Conservation (phyloP, 2,888 invertebrate species). For the Tubulanus polymorphus region DNA sequence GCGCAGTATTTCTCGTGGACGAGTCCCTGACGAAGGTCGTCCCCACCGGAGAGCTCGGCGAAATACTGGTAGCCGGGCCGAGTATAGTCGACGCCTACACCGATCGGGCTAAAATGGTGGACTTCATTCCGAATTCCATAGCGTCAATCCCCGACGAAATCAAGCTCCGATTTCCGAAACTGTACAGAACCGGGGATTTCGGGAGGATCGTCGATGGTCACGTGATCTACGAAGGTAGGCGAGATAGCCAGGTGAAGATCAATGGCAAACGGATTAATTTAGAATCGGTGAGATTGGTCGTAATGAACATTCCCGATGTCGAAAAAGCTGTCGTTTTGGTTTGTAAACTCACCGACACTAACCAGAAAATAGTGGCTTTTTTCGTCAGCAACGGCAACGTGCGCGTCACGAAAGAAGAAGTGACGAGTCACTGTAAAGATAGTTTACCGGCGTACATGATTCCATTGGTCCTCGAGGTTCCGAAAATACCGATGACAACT, state of each 20-base stretch:
- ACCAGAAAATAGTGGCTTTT: not conserved
- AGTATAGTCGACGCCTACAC: constrained; percentile 74
- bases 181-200: constrained; percentile 81
- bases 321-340: not conserved
- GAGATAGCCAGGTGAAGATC: constrained; percentile 65
- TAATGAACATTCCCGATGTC: not conserved
- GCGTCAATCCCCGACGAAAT: constrained; percentile 55
- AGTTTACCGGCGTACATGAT: not conserved
- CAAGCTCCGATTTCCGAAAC: constrained; percentile 31
- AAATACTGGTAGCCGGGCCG: constrained; percentile 73
- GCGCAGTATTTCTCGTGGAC: constrained; percentile 73
- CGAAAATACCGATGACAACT: not conserved
- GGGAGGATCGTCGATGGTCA: constrained; percentile 68
- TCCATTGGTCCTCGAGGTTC: not conserved
- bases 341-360: not conserved
- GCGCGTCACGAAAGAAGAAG: not conserved
- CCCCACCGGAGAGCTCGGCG: constrained; percentile 67
- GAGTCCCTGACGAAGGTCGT: constrained; percentile 65
- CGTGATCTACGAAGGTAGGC: constrained; percentile 67
- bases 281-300: constrained; percentile 66
- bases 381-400: not conserved
- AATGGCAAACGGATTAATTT: constrained; percentile 77
- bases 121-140: constrained; percentile 45
- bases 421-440: not conserved
- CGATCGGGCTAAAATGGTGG: constrained; percentile 60